Base-by-base conservation (phyloP, 2,797 vertebrate genomes). In the Amniataba percoides region DNA sequence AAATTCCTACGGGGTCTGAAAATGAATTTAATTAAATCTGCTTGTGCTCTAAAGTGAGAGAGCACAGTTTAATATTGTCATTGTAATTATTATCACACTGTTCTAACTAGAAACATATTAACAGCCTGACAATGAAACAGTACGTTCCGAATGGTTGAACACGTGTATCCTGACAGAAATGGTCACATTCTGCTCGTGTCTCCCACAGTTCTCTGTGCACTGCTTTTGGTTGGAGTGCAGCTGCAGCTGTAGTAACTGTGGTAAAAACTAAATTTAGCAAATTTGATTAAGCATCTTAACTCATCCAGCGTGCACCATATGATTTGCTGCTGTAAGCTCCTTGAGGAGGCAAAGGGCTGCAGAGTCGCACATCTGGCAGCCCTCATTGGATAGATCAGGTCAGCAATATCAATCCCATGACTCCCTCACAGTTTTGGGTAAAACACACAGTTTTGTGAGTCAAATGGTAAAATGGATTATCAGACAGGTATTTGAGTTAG, bases 251-350 rank as follows among this genome's bases (percentile, higher is more conserved):
- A n/a, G 9, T 14, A 18, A 52, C 42, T 73, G 57, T 39, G 9
- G 21, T 59, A 36, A 34, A 60, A 69, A 60, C 59, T 65, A 74
- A 70, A 64, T 70, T 56, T 65, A 64, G 53, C 12, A 31, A 5
- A 74, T 74, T 23, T 56, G 25, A 45, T 15, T 53, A 53, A 64
- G 59, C 69, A 69, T 27, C 62, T 73, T 57, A 71, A 67, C 19
- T 73, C 45, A 55, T 65, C 31, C 55, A 70, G 34, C 25, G 25
- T 48, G 43, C 49, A 34, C 62, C 39, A 34, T 64, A 53, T 64
- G 40, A 56, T 72, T 71, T 49, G 52, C 46, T 14, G 21, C 67
- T 49, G 40, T 49, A 62, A 72, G 62, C 77, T 79, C n/a, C 71
- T 71, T 39, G 46, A 45, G 36, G 21, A 55, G 64, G 59, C 53